Conservation (phyloP, 2,888 invertebrate genomes). For the Ochropacha duplaris region DNA sequence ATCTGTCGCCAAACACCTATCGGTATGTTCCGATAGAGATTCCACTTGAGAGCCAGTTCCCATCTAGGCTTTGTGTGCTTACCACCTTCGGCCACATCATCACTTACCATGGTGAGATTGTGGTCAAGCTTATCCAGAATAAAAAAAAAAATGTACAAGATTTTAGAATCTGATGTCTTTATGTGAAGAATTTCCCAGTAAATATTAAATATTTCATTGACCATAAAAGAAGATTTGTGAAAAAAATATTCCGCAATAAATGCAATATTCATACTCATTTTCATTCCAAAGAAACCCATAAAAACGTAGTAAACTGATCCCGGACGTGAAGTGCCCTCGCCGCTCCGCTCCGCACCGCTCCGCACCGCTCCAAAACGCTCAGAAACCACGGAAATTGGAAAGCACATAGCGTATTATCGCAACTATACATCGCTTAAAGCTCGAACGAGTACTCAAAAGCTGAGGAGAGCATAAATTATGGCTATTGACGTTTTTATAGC, state of each 20-base stretch:
- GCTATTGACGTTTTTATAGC: neutral
- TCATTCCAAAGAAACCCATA: neutral
- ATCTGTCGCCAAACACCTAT: too few species aligned
- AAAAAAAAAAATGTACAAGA: too few species aligned
- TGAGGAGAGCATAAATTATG: neutral
- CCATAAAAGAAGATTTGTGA: too few species aligned
- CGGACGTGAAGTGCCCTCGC: neutral
- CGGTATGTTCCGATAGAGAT: too few species aligned
- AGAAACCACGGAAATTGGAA: slow-evolving; percentile 1
- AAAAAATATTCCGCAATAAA: neutral
- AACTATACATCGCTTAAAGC: neutral
- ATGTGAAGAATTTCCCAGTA: too few species aligned
- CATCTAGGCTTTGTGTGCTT: too few species aligned
- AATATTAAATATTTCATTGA: too few species aligned
- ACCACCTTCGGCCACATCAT: too few species aligned
- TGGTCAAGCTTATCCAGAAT: too few species aligned
- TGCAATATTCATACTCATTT: neutral
- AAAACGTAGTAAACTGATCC: neutral
- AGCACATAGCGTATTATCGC: slow-evolving; percentile 1
- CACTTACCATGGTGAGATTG: too few species aligned
- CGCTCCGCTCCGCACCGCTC: neutral
- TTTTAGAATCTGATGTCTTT: too few species aligned
- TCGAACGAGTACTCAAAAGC: neutral
- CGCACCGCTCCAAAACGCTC: neutral
- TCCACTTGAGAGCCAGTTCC: too few species aligned